Evolutionary conservation across 2,113 vertebrate genomes (phyloP).

Genomic region (Dissostichus mawsoni): DNA sequence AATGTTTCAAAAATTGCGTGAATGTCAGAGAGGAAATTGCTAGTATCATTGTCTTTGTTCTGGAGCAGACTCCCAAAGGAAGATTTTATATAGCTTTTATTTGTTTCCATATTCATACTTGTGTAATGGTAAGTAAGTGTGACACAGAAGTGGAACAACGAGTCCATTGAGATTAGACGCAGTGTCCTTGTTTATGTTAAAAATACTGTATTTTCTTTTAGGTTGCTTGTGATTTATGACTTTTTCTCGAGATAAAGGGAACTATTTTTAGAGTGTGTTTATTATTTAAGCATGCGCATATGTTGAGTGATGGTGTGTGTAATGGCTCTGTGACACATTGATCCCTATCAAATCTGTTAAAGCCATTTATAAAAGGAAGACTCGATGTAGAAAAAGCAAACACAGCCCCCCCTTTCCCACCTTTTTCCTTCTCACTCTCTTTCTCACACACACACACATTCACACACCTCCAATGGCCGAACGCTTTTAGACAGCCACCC

Average conservation of each 20-base stretch:
- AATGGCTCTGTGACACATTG: constrained; percentile 20
- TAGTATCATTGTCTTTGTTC: constrained; percentile 60
- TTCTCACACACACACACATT: neutral
- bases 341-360: constrained; percentile 51
- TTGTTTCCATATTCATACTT: constrained; percentile 45
- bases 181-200: constrained; percentile 64
- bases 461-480: constrained; percentile 10
- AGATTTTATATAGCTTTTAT: constrained; percentile 61
- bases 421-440: neutral
- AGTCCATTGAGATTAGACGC: constrained; percentile 69
- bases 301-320: constrained; percentile 6
- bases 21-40: constrained; percentile 66
- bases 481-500: constrained; percentile 45
- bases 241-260: neutral
- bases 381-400: constrained; percentile 32
- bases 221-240: constrained; percentile 41
- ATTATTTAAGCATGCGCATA: neutral
- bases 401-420: constrained; percentile 22
- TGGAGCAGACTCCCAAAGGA: constrained; percentile 56
- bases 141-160: constrained; percentile 62
- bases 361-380: constrained; percentile 42
- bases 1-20: constrained; percentile 56
- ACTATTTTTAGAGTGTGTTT: constrained; percentile 1
- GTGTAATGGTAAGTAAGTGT: constrained; percentile 65
- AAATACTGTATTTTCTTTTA: constrained; percentile 40